A percentile compares a stretch with the other conserved stretches of the same genome.
phyloP scores from a whole-genome alignment of 2,797 vertebrate species.

The Acrossocheilus fasciatus region DNA sequence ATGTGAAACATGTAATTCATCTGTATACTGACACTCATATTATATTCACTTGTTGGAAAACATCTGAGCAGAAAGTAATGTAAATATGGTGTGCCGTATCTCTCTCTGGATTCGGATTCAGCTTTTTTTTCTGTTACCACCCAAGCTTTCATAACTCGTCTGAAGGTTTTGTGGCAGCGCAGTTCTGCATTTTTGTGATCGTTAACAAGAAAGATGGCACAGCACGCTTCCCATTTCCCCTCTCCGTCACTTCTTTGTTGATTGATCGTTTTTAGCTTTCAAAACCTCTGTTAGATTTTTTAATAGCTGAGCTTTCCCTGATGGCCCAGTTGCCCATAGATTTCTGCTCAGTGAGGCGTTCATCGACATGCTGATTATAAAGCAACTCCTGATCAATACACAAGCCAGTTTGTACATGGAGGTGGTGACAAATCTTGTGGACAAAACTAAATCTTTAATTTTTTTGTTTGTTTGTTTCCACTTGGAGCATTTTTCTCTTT shows the following conservation, averaged over 20 bases:
- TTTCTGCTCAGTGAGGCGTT: constrained; percentile 36
- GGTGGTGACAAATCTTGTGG: constrained; percentile 32
- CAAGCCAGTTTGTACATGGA: constrained; percentile 26
- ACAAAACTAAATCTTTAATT: background rate
- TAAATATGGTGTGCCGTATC: background rate
- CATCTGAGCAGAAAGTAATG: constrained; percentile 19
- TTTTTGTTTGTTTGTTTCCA: background rate
- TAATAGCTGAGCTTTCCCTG: constrained; percentile 44
- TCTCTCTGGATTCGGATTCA: constrained; percentile 9
- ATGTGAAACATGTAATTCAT: background rate
- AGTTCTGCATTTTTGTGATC: constrained; percentile 37
- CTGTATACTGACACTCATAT: background rate
- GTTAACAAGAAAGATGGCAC: constrained; percentile 48
- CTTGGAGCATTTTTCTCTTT: background rate
- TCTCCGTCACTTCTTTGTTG: constrained; percentile 39
- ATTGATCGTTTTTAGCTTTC: constrained; percentile 37
- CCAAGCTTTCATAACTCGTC: constrained; percentile 33
- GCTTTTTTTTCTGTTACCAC: constrained; percentile 16
- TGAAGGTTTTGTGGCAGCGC: constrained; percentile 9
- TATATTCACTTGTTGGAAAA: background rate
- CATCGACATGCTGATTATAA: constrained; percentile 49
- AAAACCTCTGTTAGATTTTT: constrained; percentile 46
- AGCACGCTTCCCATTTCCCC: constrained; percentile 39
- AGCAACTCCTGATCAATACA: constrained; percentile 41
- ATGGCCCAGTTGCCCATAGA: constrained; percentile 34